Base-by-base conservation (phyloP, 2,113 vertebrate species). In the Phrynocephalus versicolor region DNA sequence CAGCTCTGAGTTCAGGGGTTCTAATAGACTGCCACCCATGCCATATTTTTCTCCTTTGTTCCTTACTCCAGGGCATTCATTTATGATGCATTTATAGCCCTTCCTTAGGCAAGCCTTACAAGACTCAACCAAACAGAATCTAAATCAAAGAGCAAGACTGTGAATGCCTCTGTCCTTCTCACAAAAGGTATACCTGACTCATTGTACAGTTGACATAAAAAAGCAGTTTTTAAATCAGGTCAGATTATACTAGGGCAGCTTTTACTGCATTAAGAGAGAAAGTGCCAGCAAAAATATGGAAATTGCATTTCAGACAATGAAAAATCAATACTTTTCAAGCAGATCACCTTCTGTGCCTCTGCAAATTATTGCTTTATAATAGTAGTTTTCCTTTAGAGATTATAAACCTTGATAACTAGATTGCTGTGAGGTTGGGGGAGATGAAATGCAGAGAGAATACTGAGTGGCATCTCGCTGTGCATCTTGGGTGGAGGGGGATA, bases 261-360 rank as follows among this genome's bases (percentile, higher is more conserved):
- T 58, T 27, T 58, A 10, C 12, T 72, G 41, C 35, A 58, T 35
- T 71, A 41, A 72, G 58, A 41, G 58, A 81, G 76, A 60, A 83
- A 80, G 89, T 80, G 35, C 25, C 79, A 85, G 75, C 7, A 83
- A 82, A 35, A 39, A 82, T 88, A 82, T 57, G 25, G 62, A 89
- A 90, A 83, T 72, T n/a, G 35, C 62, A 70, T 25, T 69, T 57
- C 65, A 33, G 72, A 84, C 85, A 89, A 88, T 60, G 18, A 79
- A 82, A 39, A 89, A 89, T 89, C 75, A 81, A 67, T 74, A 18
- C 16, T 79, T 73, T 83, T 57, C 15, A 25, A 6, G 12, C 35
- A 79, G 41, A 67, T 41, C 18, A 15, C 81, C 58, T 85, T 82
- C 45, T 57, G 16, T 41, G 3, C 27, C 5, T 13, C 67, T 60